Conservation (phyloP, 1,140 invertebrate species). For the Acromyrmex heyeri region DNA sequence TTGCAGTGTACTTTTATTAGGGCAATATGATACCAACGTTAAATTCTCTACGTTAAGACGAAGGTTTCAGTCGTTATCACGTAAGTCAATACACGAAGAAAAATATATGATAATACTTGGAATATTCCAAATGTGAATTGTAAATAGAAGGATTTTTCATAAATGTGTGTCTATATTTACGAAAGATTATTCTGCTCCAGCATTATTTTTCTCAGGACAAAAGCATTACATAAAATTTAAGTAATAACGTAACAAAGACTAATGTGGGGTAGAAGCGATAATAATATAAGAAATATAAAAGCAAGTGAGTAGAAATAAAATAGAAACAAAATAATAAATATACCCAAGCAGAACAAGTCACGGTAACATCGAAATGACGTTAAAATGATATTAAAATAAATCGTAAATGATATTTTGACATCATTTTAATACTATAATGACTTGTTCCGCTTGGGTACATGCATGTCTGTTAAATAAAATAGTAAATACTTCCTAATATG, state of each 20-base stretch:
- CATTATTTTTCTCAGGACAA: neutral
- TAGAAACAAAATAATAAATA: neutral
- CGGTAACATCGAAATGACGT: too few relatives aligned
- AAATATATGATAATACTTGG: neutral
- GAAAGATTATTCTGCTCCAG: neutral
- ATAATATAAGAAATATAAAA: neutral
- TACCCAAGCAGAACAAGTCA: too few relatives aligned
- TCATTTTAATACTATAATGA: too few relatives aligned
- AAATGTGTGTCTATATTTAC: neutral
- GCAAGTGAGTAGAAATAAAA: neutral
- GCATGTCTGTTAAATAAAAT: neutral
- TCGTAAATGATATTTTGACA: too few relatives aligned
- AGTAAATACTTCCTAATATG: neutral
- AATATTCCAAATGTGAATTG: neutral
- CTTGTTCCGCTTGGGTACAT: too few relatives aligned
- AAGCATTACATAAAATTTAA: neutral
- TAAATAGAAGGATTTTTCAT: constrained; percentile 13
- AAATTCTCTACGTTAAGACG: neutral
- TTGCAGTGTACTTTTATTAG: neutral
- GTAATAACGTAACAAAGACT: neutral
- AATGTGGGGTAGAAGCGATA: neutral
- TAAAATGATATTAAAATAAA: too few relatives aligned
- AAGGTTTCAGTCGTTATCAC: neutral
- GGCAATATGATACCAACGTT: neutral
- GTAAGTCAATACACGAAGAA: constrained; percentile 5